A percentile compares a stretch with the other conserved stretches of the same genome.
phyloP scores from a whole-genome alignment of 2,888 invertebrate species.

The Meteorus cinctellus region DNA sequence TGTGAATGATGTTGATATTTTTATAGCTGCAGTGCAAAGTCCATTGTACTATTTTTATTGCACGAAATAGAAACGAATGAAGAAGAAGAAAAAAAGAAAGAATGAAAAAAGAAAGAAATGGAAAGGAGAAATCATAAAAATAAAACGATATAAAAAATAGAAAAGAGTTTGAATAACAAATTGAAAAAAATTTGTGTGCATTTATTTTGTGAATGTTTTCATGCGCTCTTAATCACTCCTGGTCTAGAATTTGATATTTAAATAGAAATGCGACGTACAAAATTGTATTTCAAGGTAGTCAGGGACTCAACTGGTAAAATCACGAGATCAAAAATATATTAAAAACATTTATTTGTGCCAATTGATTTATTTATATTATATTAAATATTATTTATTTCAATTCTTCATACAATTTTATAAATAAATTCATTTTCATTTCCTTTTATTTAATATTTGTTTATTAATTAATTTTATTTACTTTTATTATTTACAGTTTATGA shows the following conservation, averaged over 20 bases:
- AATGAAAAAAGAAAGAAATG: too few relatives aligned
- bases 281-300: neutral
- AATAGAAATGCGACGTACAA: constrained; percentile 2
- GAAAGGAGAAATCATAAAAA: too few relatives aligned
- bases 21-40: neutral
- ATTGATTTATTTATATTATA: too few relatives aligned
- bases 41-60: neutral
- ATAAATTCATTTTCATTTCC: too few relatives aligned
- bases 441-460: neutral
- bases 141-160: too few relatives aligned
- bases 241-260: constrained; percentile 12
- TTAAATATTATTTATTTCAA: neutral
- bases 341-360: too few relatives aligned
- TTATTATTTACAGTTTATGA: constrained; percentile 83
- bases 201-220: neutral
- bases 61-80: neutral
- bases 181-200: neutral
- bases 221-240: neutral
- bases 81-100: too few relatives aligned
- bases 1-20: too few relatives aligned
- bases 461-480: constrained; percentile 5
- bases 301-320: neutral
- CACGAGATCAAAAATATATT: neutral
- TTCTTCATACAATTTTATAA: too few relatives aligned
- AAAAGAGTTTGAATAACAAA: too few relatives aligned